These are phyloP conservation scores for Battus philenor DNA, from an alignment of 1,140 invertebrate species.

Conservation along the genomic window DNA sequence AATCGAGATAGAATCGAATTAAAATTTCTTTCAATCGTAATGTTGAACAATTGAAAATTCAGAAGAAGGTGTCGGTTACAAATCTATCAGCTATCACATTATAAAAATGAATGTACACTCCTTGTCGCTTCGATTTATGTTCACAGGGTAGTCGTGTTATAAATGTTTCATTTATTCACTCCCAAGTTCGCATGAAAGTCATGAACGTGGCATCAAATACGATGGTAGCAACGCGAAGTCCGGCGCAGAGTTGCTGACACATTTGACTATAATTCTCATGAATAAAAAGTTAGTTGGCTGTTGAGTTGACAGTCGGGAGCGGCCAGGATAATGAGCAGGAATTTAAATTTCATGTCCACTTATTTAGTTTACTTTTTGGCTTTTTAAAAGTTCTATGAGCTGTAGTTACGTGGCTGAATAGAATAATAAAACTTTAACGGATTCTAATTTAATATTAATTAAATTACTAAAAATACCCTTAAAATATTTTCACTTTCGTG, in stretches of 20 bases:
- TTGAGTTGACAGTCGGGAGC: constrained; percentile 40
- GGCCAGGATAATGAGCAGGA: constrained; percentile 37
- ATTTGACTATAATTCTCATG: constrained; percentile 49
- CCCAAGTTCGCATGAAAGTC: constrained; percentile 6
- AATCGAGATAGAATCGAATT: no score
- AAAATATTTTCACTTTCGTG: no score
- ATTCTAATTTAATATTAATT: no score
- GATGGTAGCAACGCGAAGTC: constrained; percentile 23
- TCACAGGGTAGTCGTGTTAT: constrained; percentile 14
- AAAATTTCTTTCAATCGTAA: no score
- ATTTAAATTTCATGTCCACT: constrained; percentile 44
- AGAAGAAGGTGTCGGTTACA: no score
- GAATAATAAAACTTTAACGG: no score
- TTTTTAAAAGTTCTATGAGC: not conserved
- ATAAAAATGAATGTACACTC: constrained; percentile 5
- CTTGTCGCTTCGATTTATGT: constrained; percentile 16
- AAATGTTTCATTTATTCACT: constrained; percentile 16
- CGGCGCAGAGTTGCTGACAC: constrained; percentile 34
- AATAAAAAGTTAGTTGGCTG: constrained; percentile 48
- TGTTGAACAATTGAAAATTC: no score
- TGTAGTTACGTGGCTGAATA: not conserved
- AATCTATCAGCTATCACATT: constrained; percentile 13
- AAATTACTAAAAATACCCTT: no score
- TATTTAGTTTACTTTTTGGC: constrained; percentile 14
- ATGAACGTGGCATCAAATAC: constrained; percentile 22